A percentile compares a stretch with the other conserved stretches of the same genome.
These are phyloP conservation scores for Plodia interpunctella DNA, from an alignment of 1,140 invertebrate genomes.

Conservation along the genomic window DNA sequence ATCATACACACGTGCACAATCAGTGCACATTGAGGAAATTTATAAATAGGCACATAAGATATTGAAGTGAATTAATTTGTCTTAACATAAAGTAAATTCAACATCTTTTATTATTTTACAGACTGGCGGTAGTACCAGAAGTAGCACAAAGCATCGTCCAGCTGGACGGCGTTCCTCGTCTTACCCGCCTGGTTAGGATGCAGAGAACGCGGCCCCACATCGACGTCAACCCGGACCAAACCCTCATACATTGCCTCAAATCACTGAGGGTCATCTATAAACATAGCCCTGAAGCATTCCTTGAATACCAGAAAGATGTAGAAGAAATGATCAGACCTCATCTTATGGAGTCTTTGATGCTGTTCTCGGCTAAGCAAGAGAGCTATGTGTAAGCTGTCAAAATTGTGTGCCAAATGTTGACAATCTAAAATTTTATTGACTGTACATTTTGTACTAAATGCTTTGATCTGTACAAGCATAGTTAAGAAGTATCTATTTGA, in stretches of 20 bases:
- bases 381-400: constrained; percentile 59
- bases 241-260: constrained; percentile 74
- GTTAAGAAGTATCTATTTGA: neutral
- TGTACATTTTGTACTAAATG: neutral
- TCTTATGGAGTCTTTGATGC: constrained; percentile 83
- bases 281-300: constrained; percentile 75
- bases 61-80: too few relatives aligned
- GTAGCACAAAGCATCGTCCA: constrained; percentile 86
- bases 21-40: too few relatives aligned
- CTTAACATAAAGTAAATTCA: too few relatives aligned
- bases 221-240: constrained; percentile 67
- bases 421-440: neutral
- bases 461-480: neutral
- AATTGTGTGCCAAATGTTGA: neutral
- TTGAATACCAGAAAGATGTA: constrained; percentile 78
- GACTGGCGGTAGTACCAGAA: constrained; percentile 84
- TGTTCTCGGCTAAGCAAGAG: constrained; percentile 72
- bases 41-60: too few relatives aligned
- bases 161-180: constrained; percentile 85
- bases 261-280: constrained; percentile 76
- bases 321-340: constrained; percentile 85
- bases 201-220: constrained; percentile 67
- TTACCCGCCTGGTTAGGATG: constrained; percentile 84
- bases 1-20: too few relatives aligned
- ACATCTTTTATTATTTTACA: constrained; percentile 42